Evolutionary conservation across 2,888 invertebrate species (phyloP), one percentile per base, ranked within the genome.

Genomic region (Philereme vetulata): DNA sequence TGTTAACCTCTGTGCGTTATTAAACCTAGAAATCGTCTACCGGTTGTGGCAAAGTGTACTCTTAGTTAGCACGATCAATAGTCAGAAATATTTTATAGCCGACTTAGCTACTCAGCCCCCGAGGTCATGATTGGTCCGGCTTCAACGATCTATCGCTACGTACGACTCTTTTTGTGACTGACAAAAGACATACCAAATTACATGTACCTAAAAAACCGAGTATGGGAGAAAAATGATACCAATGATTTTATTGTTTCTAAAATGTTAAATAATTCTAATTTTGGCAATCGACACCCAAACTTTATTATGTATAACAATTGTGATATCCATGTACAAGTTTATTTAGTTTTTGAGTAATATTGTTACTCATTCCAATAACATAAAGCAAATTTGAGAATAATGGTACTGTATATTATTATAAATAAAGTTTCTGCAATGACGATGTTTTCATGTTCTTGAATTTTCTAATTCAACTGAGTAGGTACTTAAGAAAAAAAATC

Each of bases 81-180:
- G 40, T 38, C 46, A 44, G 57, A 60, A 58, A 61, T 58, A 59
- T 61, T 59, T 60, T 50, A 54, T 61, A 55, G 55, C 51, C 51
- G 51, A 45, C 49, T 47, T 57, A 47, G 50, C 45, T 45, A 40
- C 33, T 50, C 34, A 52, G 46, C 36, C 50, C 38, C 46, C 58
- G 34, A 58, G 52, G 58, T 52, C 42, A 55, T 32, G 48, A 64
- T 60, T 51, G 38, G 50, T 54, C 33, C 53, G 51, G 56, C 60
- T 64, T 60, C 53, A 42, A 50, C 52, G 21, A 38, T 51, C 11
- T 36, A 51, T 35, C 2, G 35, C 35, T 35, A 35, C 35, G 35
- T 35, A 5, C 7, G 35, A 7, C 35, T 35, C 7, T 7, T 35
- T 35, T 35, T 35, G 35, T 6, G 35, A 35, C 7, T 1, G 3